A percentile compares a stretch with the other conserved stretches of the same genome.
Evolutionary conservation across 92 coral and sea anemone species (phyloP).

Genomic region (Phenganax marumi): DNA sequence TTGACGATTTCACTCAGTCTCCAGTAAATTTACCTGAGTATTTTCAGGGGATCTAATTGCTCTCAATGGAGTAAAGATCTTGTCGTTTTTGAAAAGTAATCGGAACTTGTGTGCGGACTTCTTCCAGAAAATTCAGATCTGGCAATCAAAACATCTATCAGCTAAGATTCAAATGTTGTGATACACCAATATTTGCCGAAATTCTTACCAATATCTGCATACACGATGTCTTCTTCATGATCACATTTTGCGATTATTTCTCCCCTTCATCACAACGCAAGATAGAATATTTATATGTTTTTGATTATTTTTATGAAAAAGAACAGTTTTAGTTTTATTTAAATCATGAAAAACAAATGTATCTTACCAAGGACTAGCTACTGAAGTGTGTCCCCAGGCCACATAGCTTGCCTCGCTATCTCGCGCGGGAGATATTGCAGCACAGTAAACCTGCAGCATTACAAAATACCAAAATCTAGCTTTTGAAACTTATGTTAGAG

Average conservation of each 20-base stretch:
- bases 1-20: too few relatives aligned
- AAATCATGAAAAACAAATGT: background rate
- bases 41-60: background rate
- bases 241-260: constrained; percentile 82
- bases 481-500: background rate
- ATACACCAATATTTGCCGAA: background rate
- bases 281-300: background rate
- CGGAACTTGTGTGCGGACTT: constrained; percentile 79
- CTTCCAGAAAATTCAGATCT: constrained; percentile 77
- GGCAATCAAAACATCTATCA: background rate
- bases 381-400: constrained; percentile 93
- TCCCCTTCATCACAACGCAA: constrained; percentile 62
- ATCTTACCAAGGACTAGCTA: constrained; percentile 81
- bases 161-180: background rate
- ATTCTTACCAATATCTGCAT: constrained; percentile 82
- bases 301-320: background rate
- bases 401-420: constrained; percentile 86
- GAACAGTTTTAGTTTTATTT: background rate
- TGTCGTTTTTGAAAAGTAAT: constrained; percentile 81
- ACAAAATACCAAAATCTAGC: background rate
- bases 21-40: too few relatives aligned
- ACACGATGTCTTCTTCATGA: constrained; percentile 80
- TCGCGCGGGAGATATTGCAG: constrained; percentile 90
- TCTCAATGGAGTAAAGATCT: constrained; percentile 65
- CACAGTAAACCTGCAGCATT: constrained; percentile 72